Conservation (phyloP, 1,140 invertebrate genomes). For the Potamilus streckersoni region DNA sequence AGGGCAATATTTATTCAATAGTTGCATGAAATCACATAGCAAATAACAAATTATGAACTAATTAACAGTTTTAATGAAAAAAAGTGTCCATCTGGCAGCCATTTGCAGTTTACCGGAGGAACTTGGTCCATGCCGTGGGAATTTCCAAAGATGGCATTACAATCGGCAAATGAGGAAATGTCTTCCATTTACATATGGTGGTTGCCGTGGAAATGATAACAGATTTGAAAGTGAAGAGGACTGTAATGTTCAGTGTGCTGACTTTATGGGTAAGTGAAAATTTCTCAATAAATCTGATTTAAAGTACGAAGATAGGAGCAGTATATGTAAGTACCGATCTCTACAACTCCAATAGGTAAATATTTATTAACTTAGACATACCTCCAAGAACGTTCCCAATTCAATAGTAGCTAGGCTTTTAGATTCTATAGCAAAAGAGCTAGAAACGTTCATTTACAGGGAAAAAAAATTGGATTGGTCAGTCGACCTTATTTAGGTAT, state of each 20-base stretch:
- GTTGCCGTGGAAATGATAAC: slow-evolving; percentile 90
- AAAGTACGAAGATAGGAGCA: neutral
- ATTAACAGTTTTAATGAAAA: neutral
- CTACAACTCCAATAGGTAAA: neutral
- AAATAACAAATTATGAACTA: too few relatives aligned
- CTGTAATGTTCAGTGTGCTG: slow-evolving; percentile 84
- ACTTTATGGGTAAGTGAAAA: slow-evolving; percentile 50
- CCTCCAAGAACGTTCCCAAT: neutral
- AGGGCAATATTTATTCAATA: too few relatives aligned
- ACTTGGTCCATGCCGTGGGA: slow-evolving; percentile 84
- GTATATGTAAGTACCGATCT: neutral
- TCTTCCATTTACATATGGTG: slow-evolving; percentile 86
- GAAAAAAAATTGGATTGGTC: too few relatives aligned
- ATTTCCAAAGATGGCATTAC: slow-evolving; percentile 86
- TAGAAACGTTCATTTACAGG: too few relatives aligned
- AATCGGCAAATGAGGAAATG: slow-evolving; percentile 80
- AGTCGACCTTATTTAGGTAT: too few relatives aligned
- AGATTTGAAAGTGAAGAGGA: slow-evolving; percentile 86
- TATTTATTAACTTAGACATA: neutral
- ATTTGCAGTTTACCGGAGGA: slow-evolving; percentile 73
- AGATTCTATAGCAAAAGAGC: too few relatives aligned
- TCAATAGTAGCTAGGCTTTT: too few relatives aligned
- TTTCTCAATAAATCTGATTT: too few relatives aligned
- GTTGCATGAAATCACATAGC: too few relatives aligned
- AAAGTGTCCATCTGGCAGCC: slow-evolving; percentile 38